Conservation (phyloP, 2,113 vertebrate genomes). For the Poeciliopsis prolifica region DNA sequence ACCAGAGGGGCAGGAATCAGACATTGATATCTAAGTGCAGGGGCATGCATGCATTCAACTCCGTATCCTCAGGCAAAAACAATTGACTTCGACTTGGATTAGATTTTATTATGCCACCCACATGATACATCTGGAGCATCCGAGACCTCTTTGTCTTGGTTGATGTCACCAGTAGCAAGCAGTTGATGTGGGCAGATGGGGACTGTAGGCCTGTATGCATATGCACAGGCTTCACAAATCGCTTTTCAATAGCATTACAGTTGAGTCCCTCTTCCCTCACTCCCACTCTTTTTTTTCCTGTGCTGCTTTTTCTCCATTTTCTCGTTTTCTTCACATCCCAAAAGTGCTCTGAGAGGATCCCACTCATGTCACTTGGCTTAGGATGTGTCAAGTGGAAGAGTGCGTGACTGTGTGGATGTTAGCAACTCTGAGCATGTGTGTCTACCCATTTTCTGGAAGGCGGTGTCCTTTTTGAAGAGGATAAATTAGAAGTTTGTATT, state of each 20-base stretch:
- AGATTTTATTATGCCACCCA: conserved; percentile 72
- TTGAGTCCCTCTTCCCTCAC: conserved; percentile 60
- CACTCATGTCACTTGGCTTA: conserved; percentile 57
- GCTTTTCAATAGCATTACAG: conserved; percentile 73
- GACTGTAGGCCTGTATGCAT: conserved; percentile 68
- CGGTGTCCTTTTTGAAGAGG: conserved; percentile 2
- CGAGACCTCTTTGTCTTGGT: conserved; percentile 72
- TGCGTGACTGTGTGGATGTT: conserved; percentile 18
- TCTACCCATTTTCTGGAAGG: conserved; percentile 10
- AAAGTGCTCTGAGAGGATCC: conserved; percentile 48
- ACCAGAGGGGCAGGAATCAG: conserved; percentile 15
- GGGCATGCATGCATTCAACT: conserved; percentile 16
- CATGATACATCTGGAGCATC: conserved; percentile 68
- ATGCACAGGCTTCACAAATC: conserved; percentile 75
- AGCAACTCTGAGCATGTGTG: conserved; percentile 18
- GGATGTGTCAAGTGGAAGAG: conserved; percentile 58
- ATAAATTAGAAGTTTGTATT: conserved; percentile 22
- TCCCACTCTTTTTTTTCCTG: conserved; percentile 65
- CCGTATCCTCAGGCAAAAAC: conserved; percentile 62
- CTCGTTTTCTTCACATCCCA: conserved; percentile 45
- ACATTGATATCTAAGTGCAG: conserved; percentile 25
- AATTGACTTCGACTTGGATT: conserved; percentile 70
- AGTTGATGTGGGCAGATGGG: conserved; percentile 75
- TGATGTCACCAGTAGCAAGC: conserved; percentile 73
- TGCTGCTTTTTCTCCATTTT: conserved; percentile 50